Evolutionary conservation across 2,113 vertebrate genomes (phyloP), one percentile per base, ranked within the genome.

Genomic region (Tetrax tetrax): DNA sequence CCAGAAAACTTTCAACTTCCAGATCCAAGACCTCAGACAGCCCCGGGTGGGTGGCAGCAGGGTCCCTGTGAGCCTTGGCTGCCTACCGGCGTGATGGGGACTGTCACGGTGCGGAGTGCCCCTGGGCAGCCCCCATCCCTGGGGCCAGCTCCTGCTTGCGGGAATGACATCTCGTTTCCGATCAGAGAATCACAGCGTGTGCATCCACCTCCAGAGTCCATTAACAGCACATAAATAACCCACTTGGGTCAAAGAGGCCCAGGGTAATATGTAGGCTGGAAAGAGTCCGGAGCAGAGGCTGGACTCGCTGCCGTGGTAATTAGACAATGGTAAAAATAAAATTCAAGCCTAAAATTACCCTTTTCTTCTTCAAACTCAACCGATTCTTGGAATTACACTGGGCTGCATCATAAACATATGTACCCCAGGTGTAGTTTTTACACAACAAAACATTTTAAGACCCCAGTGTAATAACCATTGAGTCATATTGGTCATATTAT

Each of bases 1-100:
- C 18, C 31, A 4, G 12, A 38, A n/a, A 21, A 13, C 41, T 66
- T 77, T 7, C 14, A 25, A 23, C 16, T 3, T 0, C 0, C 14
- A 29, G 21, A 63, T 38, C 50, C 38, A 61, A 60, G 38, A 29
- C 6, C 63, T 57, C 35, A 6, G 2, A 53, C 31, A 15, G 33
- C 51, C 15, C 14, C 27, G 35, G 25, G 16, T 5, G 33, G 8
- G 37, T 1, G 24, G 27, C 56, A 70, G 12, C 6, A 43, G 27
- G 23, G 21, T 24, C 28, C 80, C 71, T 41, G 48, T 64, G 66
- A 66, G 59, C 29, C 18, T 35, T n/a, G 50, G 20, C 17, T 68
- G 66, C 53, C 74, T 54, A 54, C 28, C 31, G 16, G 45, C 0
- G 0, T 3, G 14, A 12, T 33, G 45, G 53, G 27, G 28, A 29